These are phyloP conservation scores for Conops quadrifasciatus DNA, from an alignment of 2,888 invertebrate genomes.

Conservation along the genomic window DNA sequence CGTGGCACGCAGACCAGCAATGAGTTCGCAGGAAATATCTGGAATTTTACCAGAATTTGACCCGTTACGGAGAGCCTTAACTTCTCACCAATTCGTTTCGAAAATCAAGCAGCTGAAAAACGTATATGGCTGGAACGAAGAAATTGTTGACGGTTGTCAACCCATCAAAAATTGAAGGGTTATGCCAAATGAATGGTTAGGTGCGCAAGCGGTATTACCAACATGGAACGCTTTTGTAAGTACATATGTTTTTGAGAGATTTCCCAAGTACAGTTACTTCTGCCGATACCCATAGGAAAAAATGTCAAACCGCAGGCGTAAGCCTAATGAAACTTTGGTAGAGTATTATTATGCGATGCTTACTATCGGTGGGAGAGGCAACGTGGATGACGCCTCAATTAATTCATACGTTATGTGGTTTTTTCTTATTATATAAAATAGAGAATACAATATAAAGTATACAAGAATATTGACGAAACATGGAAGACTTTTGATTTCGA, in stretches of 20 bases:
- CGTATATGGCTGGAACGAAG: slow-evolving; percentile 6
- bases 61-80: slow-evolving; percentile 4
- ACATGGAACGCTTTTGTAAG: slow-evolving; percentile 8
- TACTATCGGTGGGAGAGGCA: slow-evolving; percentile 22
- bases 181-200: slow-evolving; percentile 11
- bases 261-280: slow-evolving; percentile 23
- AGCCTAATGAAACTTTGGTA: slow-evolving; percentile 5
- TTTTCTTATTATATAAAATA: too few species aligned
- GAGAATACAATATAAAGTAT: too few species aligned
- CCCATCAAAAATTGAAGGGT: background rate
- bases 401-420: slow-evolving; percentile 30
- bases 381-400: slow-evolving; percentile 22
- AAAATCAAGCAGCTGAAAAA: slow-evolving; percentile 9
- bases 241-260: slow-evolving; percentile 10
- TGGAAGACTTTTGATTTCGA: too few species aligned
- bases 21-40: background rate
- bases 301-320: slow-evolving; percentile 17
- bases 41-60: slow-evolving; percentile 22
- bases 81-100: slow-evolving; percentile 7
- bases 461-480: too few species aligned
- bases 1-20: background rate
- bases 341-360: slow-evolving; percentile 28
- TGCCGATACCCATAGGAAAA: slow-evolving; percentile 21
- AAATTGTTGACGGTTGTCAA: background rate
- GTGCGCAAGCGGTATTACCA: background rate